Evolutionary conservation across 37 sponge, comb jelly and placozoan genomes (phyloP).

Genomic region (Tethya wilhelma): DNA sequence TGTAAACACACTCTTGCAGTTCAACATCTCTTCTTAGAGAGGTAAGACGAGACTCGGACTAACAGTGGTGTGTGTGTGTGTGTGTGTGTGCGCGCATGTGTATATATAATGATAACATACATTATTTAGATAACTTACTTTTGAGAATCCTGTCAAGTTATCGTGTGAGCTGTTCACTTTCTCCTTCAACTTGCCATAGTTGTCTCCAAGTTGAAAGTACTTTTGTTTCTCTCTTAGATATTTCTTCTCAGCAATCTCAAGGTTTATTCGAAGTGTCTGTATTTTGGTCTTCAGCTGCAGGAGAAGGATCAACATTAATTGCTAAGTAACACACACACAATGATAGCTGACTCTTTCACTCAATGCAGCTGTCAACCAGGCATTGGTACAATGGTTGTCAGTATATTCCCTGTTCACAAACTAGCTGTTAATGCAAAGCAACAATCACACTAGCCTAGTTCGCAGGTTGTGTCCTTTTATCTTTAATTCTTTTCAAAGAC

Average conservation of each 20-base stretch:
- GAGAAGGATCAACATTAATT: background rate
- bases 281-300: slow-evolving; percentile 22
- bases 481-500: no score
- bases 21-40: background rate
- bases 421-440: background rate
- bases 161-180: background rate
- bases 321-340: no score
- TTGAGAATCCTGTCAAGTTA: background rate
- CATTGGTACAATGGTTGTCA: no score
- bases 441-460: background rate
- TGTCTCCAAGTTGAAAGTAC: slow-evolving; percentile 45
- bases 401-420: background rate
- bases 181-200: slow-evolving; percentile 3
- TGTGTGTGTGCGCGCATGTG: no score
- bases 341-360: background rate
- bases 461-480: no score
- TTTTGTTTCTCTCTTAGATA: slow-evolving; percentile 41
- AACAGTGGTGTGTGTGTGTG: no score
- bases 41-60: no score
- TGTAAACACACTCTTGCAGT: background rate
- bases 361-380: background rate
- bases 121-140: background rate
- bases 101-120: no score
- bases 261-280: background rate
- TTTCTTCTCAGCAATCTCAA: slow-evolving; percentile 23